Evolutionary conservation across 2,888 invertebrate genomes (phyloP).

Genomic region (Nemotelus pantherinus): DNA sequence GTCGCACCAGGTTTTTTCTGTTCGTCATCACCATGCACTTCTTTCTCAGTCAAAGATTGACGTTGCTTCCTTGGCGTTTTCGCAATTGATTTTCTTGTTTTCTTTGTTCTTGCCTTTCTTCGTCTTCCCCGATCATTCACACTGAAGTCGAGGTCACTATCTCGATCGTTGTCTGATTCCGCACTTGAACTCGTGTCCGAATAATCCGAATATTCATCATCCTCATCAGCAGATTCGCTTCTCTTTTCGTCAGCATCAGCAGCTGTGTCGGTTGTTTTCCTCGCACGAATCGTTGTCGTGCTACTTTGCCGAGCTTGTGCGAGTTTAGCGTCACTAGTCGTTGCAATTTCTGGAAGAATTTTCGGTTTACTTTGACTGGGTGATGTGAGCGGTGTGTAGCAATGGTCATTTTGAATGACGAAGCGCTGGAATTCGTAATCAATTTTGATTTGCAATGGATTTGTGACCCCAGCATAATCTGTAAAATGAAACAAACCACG

Average conservation of each 20-base stretch:
- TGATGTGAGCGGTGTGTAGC: slow-evolving; percentile 78
- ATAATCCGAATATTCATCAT: slow-evolving; percentile 67
- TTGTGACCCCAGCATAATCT: slow-evolving; percentile 61
- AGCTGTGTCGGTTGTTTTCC: slow-evolving; percentile 49
- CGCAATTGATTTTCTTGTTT: slow-evolving; percentile 38
- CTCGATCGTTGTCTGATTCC: slow-evolving; percentile 67
- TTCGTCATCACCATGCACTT: slow-evolving; percentile 44
- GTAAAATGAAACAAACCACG: slow-evolving; percentile 44
- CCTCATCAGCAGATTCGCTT: slow-evolving; percentile 49
- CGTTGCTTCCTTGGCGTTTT: slow-evolving; percentile 50
- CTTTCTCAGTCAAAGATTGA: slow-evolving; percentile 45
- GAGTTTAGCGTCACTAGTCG: slow-evolving; percentile 51
- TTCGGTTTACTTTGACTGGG: slow-evolving; percentile 67
- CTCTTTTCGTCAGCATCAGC: slow-evolving; percentile 49
- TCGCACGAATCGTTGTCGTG: neutral
- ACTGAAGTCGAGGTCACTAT: slow-evolving; percentile 72
- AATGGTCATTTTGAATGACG: slow-evolving; percentile 80
- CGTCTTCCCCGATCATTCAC: slow-evolving; percentile 66
- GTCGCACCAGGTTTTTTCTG: slow-evolving; percentile 23
- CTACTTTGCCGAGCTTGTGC: slow-evolving; percentile 54
- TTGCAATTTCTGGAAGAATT: neutral
- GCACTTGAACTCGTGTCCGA: slow-evolving; percentile 67
- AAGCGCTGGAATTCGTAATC: slow-evolving; percentile 61
- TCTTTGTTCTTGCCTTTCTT: slow-evolving; percentile 53
- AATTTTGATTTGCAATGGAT: slow-evolving; percentile 59